Conservation (phyloP, 2,888 invertebrate species). For the Phasia obesa region DNA sequence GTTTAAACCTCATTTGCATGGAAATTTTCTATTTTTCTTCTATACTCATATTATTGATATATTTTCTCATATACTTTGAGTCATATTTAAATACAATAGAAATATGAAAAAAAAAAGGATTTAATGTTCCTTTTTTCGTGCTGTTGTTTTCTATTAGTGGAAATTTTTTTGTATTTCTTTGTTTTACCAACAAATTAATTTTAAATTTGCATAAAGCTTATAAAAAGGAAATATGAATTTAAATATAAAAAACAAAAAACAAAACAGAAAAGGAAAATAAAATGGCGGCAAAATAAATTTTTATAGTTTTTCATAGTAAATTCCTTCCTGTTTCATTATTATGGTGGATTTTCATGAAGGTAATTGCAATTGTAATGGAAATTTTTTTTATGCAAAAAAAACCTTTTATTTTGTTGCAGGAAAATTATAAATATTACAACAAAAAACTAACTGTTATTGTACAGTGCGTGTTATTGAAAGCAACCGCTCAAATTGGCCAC, state of each 20-base stretch:
- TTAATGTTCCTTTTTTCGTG: background rate
- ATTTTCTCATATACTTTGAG: background rate
- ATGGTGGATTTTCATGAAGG: constrained; percentile 29
- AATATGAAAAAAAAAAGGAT: background rate
- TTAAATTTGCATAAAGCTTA: constrained; percentile 31
- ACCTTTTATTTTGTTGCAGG: background rate
- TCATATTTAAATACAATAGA: no score
- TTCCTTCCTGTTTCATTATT: background rate
- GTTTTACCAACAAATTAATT: constrained; percentile 17
- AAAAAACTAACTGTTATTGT: background rate
- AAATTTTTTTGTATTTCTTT: background rate
- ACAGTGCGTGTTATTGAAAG: constrained; percentile 9
- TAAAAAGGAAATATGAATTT: constrained; percentile 42
- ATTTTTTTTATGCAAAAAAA: constrained; percentile 28
- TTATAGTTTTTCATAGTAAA: background rate
- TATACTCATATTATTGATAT: background rate
- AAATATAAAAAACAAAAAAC: constrained; percentile 12
- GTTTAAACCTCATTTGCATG: constrained; percentile 41
- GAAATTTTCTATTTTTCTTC: constrained; percentile 15
- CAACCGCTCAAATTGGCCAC: no score
- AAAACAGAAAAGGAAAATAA: background rate
- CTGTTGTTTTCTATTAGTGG: background rate
- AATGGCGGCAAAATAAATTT: constrained; percentile 11
- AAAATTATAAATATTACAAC: background rate
- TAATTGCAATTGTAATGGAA: constrained; percentile 56